Base-by-base conservation (phyloP, 2,797 vertebrate species). In the Melopsittacus undulatus region DNA sequence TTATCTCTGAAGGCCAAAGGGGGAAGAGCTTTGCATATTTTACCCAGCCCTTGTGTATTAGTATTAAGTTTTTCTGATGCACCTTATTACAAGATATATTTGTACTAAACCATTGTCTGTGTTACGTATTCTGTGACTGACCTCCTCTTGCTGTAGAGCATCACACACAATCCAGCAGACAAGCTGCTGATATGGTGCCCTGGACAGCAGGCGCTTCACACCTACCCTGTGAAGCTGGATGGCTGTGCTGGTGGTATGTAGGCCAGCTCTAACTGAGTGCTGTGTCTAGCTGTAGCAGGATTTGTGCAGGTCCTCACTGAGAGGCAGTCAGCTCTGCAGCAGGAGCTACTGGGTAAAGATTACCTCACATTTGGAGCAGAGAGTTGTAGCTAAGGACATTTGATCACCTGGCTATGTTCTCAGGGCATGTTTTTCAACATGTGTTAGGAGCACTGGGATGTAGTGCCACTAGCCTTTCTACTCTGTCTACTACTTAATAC, bases 131-230 rank as follows among this genome's bases (percentile, higher is more conserved):
- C 43, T 49, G 43, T 45, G 59, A n/a, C 67, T 19, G 48, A 45
- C 16, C 38, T 38, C 10, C 42, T 30, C 24, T 21, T 0, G 1
- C 18, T 51, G 77, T 20, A 12, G 63, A 13, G 45, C 3, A 0
- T 54, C 18, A 4, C 38, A 2, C 0, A 1, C 30, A 13, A 24
- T 49, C 52, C 30, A 9, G 48, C 52, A 36, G 15, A 8, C 10
- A 36, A n/a, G 27, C 56, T 0, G 9, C 38, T 21, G 42, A 27
- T 45, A 42, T 0, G 0, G 16, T n/a, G 13, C 74, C 38, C 42
- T 11, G 48, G 11, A 30, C 38, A 1, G 0, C 18, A 6, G 61
- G n/a, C 0, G 0, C 45, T n/a, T 46, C 74, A 13, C 15, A 2
- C 40, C 34, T 32, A n/a, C 16, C 26, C 27, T 0, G 0, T 14